These are phyloP conservation scores for Myotis planiceps DNA, from an alignment of 2,797 vertebrate genomes.

Conservation along the genomic window DNA sequence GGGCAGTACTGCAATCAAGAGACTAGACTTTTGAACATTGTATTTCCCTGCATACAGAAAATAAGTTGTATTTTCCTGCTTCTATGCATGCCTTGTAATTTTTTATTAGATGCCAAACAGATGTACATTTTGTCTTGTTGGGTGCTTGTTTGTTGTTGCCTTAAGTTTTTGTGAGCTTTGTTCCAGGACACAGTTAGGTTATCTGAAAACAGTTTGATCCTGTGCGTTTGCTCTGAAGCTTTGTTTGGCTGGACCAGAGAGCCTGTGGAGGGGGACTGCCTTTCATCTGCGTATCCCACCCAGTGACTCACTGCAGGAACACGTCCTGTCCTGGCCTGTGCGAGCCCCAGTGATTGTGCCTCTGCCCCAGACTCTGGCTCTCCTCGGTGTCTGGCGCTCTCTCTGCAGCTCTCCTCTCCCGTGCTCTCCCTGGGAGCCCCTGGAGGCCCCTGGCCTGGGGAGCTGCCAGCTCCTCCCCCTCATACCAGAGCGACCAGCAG, in stretches of 20 bases:
- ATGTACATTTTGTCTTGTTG: neutral
- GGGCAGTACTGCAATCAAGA: neutral
- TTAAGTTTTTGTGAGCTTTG: neutral
- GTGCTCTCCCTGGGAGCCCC: neutral
- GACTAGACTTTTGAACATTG: neutral
- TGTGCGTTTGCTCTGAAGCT: neutral
- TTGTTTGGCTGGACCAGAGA: neutral
- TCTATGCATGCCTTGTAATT: neutral
- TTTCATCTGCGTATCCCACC: neutral
- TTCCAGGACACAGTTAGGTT: neutral
- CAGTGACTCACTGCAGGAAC: neutral
- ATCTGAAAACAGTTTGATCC: neutral
- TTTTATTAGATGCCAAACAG: neutral
- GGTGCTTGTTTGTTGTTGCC: neutral
- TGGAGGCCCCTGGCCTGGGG: neutral
- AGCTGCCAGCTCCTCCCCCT: neutral
- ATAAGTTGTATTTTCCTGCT: neutral
- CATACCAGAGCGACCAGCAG: neutral
- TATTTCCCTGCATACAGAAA: neutral
- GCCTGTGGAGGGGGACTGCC: neutral
- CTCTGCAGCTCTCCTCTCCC: neutral
- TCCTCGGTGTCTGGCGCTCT: neutral
- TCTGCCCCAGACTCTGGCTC: fast-evolving
- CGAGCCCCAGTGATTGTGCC: neutral
- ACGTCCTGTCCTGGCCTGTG: fast-evolving